Percentiles rank a stretch among this genome's conserved stretches.
Conservation (phyloP, 2,888 invertebrate genomes). For the Venusia cambrica region DNA sequence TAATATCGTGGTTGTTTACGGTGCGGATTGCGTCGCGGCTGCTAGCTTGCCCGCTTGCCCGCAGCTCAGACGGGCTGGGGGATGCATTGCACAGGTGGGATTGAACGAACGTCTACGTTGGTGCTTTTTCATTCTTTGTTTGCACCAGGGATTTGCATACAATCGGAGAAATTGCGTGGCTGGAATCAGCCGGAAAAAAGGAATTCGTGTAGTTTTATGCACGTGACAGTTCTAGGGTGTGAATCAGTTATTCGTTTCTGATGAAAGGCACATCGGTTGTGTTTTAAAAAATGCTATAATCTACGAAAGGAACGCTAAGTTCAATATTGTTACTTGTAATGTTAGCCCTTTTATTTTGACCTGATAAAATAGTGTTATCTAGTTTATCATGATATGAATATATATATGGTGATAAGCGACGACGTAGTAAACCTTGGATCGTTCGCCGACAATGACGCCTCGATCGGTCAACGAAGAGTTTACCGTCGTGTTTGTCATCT, state of each 20-base stretch:
- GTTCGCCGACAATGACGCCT: conserved; percentile 49
- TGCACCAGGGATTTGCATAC: conserved; percentile 75
- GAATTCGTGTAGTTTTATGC: conserved; percentile 62
- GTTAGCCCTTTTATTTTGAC: conserved; percentile 3
- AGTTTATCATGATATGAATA: conserved; percentile 19
- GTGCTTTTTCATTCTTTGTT: conserved; percentile 76
- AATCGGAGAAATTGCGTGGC: conserved; percentile 75
- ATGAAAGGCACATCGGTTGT: too few species aligned
- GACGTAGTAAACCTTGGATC: conserved; percentile 38
- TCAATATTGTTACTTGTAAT: conserved; percentile 1
- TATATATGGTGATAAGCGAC: conserved; percentile 26
- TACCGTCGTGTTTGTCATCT: conserved; percentile 67
- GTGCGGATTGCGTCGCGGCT: conserved; percentile 50
- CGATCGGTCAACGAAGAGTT: conserved; percentile 55
- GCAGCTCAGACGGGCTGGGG: conserved; percentile 48
- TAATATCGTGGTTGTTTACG: conserved; percentile 65
- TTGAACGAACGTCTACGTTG: conserved; percentile 61
- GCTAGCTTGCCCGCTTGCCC: conserved; percentile 50
- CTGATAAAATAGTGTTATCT: conserved; percentile 18
- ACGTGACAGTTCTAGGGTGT: conserved; percentile 50
- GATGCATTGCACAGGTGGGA: conserved; percentile 62
- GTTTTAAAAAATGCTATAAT: too few species aligned
- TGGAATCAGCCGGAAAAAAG: conserved; percentile 58
- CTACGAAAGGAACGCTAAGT: too few species aligned
- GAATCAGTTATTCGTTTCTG: too few species aligned